Conservation (phyloP, 2,888 invertebrate species). For the Gibbula magus region DNA sequence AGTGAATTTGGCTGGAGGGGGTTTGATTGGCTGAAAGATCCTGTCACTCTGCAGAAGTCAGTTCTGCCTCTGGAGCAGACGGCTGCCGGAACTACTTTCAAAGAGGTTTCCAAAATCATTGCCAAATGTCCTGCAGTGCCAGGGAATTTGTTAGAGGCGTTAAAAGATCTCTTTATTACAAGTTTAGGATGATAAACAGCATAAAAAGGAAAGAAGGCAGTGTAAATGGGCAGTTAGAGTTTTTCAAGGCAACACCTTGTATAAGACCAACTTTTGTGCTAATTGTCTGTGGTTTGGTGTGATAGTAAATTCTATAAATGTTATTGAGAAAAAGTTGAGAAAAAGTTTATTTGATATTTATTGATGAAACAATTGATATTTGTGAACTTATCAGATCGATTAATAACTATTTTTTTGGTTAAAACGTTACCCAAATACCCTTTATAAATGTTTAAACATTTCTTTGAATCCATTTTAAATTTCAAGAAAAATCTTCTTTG, state of each 20-base stretch:
- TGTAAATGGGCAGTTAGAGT: slow-evolving; percentile 1
- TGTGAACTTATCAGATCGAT: not conserved
- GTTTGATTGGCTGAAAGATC: not conserved
- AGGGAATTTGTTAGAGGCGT: slow-evolving; percentile 21
- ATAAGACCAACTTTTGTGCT: no score
- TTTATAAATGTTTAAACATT: no score
- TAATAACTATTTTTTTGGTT: no score
- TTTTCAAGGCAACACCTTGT: not conserved
- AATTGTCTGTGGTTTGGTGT: not conserved
- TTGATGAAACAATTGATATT: no score
- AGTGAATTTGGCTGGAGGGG: not conserved
- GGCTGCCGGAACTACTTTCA: slow-evolving; percentile 22
- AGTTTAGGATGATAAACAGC: slow-evolving; percentile 19
- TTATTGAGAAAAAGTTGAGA: not conserved
- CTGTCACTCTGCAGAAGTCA: slow-evolving; percentile 1
- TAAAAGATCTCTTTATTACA: slow-evolving; percentile 20
- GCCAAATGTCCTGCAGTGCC: slow-evolving; percentile 7
- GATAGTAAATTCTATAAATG: not conserved
- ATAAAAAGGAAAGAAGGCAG: not conserved
- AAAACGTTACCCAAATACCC: no score
- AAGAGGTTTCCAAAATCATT: not conserved
- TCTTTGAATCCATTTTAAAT: no score
- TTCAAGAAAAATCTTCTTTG: no score
- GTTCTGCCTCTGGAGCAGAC: not conserved
- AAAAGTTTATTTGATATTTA: no score